Evolutionary conservation across 2,113 vertebrate species (phyloP), one percentile per base, ranked within the genome.

Genomic region (Trichechus manatus): DNA sequence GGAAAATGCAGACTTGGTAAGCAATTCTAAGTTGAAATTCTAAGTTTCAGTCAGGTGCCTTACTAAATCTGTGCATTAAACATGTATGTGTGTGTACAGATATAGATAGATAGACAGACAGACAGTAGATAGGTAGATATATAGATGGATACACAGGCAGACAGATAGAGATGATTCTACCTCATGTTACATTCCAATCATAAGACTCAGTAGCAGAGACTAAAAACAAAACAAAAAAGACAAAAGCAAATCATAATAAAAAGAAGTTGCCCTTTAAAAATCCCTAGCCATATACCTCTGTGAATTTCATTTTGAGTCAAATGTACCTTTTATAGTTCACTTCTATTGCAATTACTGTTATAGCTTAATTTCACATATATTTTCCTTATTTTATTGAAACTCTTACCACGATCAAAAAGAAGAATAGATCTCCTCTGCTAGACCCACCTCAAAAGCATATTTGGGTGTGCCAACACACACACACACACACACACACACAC

Each of bases 1-100:
- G 75, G 79, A 97, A 95, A 81, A 80, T 75, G 27, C 56, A 95
- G 47, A 39, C 78, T 84, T 1, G 11, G n/a, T 36, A 97, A 97
- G 92, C 63, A n/a, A 88, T 90, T 93, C 72, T 90, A 87, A 96
- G 89, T 5, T 64, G 90, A 96, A 85, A 91, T 20, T 1, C 31
- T 29, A 88, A 75, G 72, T 59, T 89, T 94, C 84, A 90, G 81
- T 36, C 42, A 31, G 63, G 27, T 77, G 25, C 25, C 91, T 89
- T 85, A n/a, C 22, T 95, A 22, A 93, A 27, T 83, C 29, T 53
- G 9, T 31, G 33, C 29, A 79, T 19, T 50, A 29, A 50, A 17
- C 33, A 53, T 7, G 11, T 83, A 3, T 17, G 3, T 61, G 4
- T 50, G 23, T 85, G 10, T 23, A 9, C 63, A 13, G 42, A 33